Evolutionary conservation across 2,113 vertebrate species (phyloP).

Genomic region (Trochalopteron elliotii): DNA sequence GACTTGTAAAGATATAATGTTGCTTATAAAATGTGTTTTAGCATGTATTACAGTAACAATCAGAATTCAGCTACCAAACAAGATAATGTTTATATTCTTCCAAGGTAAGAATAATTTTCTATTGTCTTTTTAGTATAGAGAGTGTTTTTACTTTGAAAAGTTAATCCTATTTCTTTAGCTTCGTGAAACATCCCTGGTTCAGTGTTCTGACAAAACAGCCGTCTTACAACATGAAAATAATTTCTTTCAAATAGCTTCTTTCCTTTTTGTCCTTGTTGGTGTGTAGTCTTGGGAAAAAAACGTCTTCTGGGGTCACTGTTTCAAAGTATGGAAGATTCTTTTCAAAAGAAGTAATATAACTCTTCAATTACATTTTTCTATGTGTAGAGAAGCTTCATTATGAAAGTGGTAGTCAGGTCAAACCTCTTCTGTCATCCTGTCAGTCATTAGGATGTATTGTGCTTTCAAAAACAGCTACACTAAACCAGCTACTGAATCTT

Average conservation of each 20-base stretch:
- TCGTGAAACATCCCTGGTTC: neutral
- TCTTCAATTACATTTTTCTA: slow-evolving; percentile 28
- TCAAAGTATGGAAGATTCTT: slow-evolving; percentile 3
- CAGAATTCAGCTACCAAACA: neutral
- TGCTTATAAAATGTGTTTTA: neutral
- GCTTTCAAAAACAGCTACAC: neutral
- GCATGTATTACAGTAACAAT: neutral
- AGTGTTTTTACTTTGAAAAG: neutral
- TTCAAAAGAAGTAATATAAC: slow-evolving; percentile 5
- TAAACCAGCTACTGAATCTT: neutral
- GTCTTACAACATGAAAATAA: neutral
- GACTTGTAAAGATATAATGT: neutral
- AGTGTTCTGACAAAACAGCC: neutral
- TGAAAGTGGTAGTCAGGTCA: slow-evolving; percentile 41
- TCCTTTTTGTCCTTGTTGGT: slow-evolving; percentile 7
- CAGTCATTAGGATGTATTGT: neutral
- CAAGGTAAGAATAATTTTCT: neutral
- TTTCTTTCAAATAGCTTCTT: neutral
- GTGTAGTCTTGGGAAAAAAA: neutral
- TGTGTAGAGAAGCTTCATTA: slow-evolving; percentile 40
- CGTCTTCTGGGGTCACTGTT: neutral
- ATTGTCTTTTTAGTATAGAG: neutral
- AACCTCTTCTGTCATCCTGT: slow-evolving; percentile 26
- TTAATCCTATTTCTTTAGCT: slow-evolving; percentile 9
- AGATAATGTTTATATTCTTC: neutral